Conservation (phyloP, 1,140 invertebrate genomes). For the Propsilocerus akamusi region DNA sequence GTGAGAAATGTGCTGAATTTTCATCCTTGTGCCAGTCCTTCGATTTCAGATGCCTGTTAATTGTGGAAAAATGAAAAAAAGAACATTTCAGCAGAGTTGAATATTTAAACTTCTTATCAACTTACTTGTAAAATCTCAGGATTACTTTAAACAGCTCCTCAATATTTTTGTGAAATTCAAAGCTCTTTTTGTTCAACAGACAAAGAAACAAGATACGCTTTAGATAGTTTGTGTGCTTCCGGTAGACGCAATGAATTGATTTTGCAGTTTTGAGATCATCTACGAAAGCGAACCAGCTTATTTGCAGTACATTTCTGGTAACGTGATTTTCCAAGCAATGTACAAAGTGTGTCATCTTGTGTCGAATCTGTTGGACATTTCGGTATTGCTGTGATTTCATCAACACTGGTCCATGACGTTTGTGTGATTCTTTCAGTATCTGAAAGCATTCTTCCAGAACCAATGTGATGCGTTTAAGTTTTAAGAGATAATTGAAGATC, state of each 20-base stretch:
- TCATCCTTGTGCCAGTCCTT: not conserved
- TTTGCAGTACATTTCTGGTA: conserved; percentile 44
- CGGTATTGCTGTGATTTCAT: conserved; percentile 35
- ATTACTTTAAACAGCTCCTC: conserved; percentile 48
- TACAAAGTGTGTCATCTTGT: conserved; percentile 53
- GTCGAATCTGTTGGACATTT: conserved; percentile 40
- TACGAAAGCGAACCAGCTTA: conserved; percentile 49
- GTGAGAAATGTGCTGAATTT: conserved; percentile 5
- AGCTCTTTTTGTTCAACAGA: conserved; percentile 42
- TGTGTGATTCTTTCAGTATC: conserved; percentile 29
- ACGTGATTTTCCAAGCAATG: conserved; percentile 51
- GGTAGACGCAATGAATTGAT: conserved; percentile 46
- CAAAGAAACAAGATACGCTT: conserved; percentile 51
- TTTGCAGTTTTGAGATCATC: conserved; percentile 36
- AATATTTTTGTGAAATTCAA: conserved; percentile 39
- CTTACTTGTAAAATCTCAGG: conserved; percentile 43
- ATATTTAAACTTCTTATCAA: conserved; percentile 5
- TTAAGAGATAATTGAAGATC: conserved; percentile 54
- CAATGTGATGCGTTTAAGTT: conserved; percentile 52
- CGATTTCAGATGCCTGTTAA: not conserved
- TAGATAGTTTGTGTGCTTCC: conserved; percentile 45
- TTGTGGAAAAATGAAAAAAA: not conserved
- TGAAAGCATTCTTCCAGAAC: conserved; percentile 45
- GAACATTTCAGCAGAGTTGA: not conserved
- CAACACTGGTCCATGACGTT: conserved; percentile 26